Conservation (phyloP, 2,888 invertebrate genomes). For the Acanthococcus lagerstroemiae region DNA sequence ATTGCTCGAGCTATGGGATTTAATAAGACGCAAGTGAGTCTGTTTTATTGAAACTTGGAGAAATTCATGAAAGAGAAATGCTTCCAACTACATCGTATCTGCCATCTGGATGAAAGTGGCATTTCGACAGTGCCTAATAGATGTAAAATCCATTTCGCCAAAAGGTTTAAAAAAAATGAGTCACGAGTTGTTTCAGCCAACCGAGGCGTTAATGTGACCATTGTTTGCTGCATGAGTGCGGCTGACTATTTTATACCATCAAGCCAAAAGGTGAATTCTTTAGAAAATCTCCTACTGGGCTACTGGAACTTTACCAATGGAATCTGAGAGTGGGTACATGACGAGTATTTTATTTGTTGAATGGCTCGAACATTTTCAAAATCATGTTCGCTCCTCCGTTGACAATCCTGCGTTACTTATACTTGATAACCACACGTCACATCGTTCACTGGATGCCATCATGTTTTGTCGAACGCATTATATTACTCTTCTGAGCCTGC, state of each 20-base stretch:
- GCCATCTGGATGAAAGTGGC: background rate
- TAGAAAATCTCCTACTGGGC: background rate
- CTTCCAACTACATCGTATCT: background rate
- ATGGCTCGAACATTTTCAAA: too few relatives aligned
- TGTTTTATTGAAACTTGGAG: background rate
- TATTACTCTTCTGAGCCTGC: background rate
- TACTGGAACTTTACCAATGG: background rate
- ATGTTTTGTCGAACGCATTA: background rate
- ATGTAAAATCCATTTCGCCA: background rate
- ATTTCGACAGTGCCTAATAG: background rate
- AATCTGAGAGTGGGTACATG: background rate
- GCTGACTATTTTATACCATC: background rate
- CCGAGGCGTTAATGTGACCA: background rate
- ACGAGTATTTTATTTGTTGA: too few relatives aligned
- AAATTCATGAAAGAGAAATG: background rate
- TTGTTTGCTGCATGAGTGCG: background rate
- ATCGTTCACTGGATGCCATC: background rate
- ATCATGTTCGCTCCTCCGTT: too few relatives aligned
- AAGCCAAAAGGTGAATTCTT: background rate
- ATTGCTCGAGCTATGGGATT: background rate
- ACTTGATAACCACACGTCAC: background rate
- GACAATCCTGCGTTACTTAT: background rate
- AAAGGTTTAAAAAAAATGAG: background rate
- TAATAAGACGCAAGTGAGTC: background rate
- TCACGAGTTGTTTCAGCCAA: background rate